Base-by-base conservation (phyloP, 2,888 invertebrate genomes). In the Lamellibrachia satsuma region DNA sequence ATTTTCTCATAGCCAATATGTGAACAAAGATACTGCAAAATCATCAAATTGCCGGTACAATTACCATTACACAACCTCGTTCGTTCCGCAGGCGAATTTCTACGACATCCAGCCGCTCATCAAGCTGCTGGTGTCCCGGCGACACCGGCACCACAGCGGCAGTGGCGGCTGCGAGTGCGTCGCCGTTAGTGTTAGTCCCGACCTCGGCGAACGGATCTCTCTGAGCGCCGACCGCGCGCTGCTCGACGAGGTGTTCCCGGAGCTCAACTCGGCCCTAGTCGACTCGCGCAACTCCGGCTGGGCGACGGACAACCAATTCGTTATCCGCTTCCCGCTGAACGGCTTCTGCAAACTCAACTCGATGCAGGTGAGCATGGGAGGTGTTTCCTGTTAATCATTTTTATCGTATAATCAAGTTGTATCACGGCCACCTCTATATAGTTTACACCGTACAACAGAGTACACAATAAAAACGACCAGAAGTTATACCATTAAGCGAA, bases 291-390 rank as follows among this genome's bases (percentile, higher is more conserved):
- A 98, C 93, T 98, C 98, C 57, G 98, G 98, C 52, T 98, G 98
- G 98, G 98, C 98, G 95, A 97, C 98, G 95, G 98, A 98, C 96
- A 97, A 98, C 94, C 97, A 98, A 92, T 98, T 98, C 97, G 98
- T 98, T 75, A 98, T 98, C 94, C 97, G 98, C 93, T 98, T 98
- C 96, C 98, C 98, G 15, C 97, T 98, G 93, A 98, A 98, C 96
- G 98, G 98, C 94, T 98, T 98, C 97, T 98, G 98, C 97, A 98
- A 98, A 97, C 97, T 98, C 94, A 98, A 98, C 96, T 98, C 98
- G n/a, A 97, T 98, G 94, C 98, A 98, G 97, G 75, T 75, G 75
- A 75, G 22, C 15, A 22, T 3, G 75, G 75, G 3, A n/a, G 75
- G 6, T 11, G 22, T 22, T 39, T 39, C 39, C 39, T 75, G 22